Conservation (phyloP, 1,140 invertebrate genomes). For the Pemphigus obesinymphae region DNA sequence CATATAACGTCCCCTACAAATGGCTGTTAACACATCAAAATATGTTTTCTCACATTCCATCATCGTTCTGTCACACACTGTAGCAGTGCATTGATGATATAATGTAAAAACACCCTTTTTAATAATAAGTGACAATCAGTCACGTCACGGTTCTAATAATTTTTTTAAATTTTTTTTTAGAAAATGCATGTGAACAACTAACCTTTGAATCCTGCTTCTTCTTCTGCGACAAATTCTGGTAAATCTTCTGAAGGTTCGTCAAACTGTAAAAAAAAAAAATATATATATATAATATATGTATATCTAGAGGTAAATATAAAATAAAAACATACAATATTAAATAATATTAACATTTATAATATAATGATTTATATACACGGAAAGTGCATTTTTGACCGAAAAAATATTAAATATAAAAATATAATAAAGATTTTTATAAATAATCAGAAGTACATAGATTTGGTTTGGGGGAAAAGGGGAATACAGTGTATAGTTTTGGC, state of each 20-base stretch:
- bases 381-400: too few relatives aligned
- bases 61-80: conserved; percentile 17
- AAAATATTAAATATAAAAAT: too few relatives aligned
- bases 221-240: conserved; percentile 7
- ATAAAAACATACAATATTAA: too few relatives aligned
- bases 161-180: not conserved
- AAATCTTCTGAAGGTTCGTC: conserved; percentile 29
- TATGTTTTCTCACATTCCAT: conserved; percentile 38
- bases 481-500: too few relatives aligned
- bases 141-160: not conserved
- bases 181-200: conserved; percentile 13
- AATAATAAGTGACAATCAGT: not conserved
- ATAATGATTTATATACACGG: too few relatives aligned
- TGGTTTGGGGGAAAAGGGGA: too few relatives aligned
- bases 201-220: conserved; percentile 37
- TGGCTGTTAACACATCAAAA: not conserved
- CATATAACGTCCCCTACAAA: conserved; percentile 23
- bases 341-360: too few relatives aligned
- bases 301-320: too few relatives aligned
- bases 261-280: conserved; percentile 18
- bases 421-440: too few relatives aligned
- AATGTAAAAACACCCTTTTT: not conserved
- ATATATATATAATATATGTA: too few relatives aligned
- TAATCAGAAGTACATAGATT: too few relatives aligned
- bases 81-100: too few relatives aligned